Conservation (phyloP, 2,888 invertebrate species). For the Clivina fossor region DNA sequence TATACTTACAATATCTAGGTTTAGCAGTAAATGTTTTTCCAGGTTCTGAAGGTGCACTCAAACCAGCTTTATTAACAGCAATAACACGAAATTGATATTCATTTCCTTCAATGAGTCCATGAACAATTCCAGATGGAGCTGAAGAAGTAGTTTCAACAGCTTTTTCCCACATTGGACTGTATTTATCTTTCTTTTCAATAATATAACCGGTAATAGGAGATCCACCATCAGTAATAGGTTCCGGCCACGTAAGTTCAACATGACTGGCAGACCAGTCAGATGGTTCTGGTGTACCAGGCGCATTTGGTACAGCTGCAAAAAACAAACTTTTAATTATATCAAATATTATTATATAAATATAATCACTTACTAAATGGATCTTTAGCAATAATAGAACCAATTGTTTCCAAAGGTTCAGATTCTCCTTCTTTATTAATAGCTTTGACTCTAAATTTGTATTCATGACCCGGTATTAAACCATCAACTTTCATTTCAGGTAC, state of each 20-base stretch:
- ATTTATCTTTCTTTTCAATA: conserved; percentile 90
- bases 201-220: conserved; percentile 92
- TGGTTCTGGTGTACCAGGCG: conserved; percentile 88
- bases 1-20: conserved; percentile 71
- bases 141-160: conserved; percentile 80
- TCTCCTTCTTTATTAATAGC: conserved; percentile 95
- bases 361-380: conserved; percentile 86
- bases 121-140: conserved; percentile 76
- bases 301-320: conserved; percentile 74
- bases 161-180: conserved; percentile 91
- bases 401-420: conserved; percentile 93
- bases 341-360: conserved; percentile 12
- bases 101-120: conserved; percentile 90
- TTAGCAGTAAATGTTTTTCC: conserved; percentile 85
- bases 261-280: conserved; percentile 92
- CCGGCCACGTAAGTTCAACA: conserved; percentile 88
- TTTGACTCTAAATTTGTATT: conserved; percentile 93
- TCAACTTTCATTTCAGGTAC: conserved; percentile 86
- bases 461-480: conserved; percentile 87
- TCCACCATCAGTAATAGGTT: conserved; percentile 89
- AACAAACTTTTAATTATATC: conserved; percentile 30
- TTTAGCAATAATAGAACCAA: conserved; percentile 87
- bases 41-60: conserved; percentile 86
- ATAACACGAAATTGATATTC: conserved; percentile 96
- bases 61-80: conserved; percentile 94